A percentile compares a stretch with the other conserved stretches of the same genome.
Conservation (phyloP, 2,797 vertebrate genomes). For the Melanotaenia boesemani region DNA sequence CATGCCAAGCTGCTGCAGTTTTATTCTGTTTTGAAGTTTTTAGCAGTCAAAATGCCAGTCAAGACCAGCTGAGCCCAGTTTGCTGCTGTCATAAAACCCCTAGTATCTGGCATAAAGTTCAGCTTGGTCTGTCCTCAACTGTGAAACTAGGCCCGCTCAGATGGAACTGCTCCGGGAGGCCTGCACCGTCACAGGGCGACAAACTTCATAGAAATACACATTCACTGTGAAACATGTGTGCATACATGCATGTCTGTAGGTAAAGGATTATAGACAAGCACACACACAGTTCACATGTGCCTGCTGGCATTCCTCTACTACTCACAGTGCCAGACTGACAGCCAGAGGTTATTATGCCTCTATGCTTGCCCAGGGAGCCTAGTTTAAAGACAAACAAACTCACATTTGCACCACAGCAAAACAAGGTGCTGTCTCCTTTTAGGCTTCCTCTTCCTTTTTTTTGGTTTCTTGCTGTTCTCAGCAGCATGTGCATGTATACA, state of each 20-base stretch:
- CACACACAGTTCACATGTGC: slow-evolving; percentile 26
- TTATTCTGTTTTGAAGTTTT: slow-evolving; percentile 40
- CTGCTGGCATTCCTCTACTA: slow-evolving; percentile 32
- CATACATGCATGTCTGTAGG: slow-evolving; percentile 9
- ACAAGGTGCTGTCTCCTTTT: slow-evolving; percentile 16
- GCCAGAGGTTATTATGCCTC: slow-evolving; percentile 60
- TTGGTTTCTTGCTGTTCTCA: slow-evolving; percentile 28
- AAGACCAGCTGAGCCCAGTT: slow-evolving; percentile 47
- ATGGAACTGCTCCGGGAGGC: slow-evolving; percentile 24
- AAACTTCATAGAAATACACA: slow-evolving; percentile 36
- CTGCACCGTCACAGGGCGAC: slow-evolving; percentile 41
- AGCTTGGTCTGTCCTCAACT: slow-evolving; percentile 24
- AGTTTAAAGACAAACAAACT: slow-evolving; percentile 31
- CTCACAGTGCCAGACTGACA: slow-evolving; percentile 51
- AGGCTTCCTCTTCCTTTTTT: not conserved
- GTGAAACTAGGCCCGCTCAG: slow-evolving; percentile 18
- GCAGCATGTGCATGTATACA: slow-evolving; percentile 27
- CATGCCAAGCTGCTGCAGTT: slow-evolving; percentile 44
- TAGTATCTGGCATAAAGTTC: slow-evolving; percentile 26
- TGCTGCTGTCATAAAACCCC: slow-evolving; percentile 47
- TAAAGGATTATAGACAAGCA: not conserved
- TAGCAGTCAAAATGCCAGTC: slow-evolving; percentile 53
- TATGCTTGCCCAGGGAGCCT: slow-evolving; percentile 38
- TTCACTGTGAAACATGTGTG: slow-evolving; percentile 18
- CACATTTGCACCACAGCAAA: slow-evolving; percentile 24